Percentiles rank a stretch among this genome's conserved stretches.
These are phyloP conservation scores for Halcyon badia DNA, from an alignment of 2,797 vertebrate genomes.

Conservation along the genomic window DNA sequence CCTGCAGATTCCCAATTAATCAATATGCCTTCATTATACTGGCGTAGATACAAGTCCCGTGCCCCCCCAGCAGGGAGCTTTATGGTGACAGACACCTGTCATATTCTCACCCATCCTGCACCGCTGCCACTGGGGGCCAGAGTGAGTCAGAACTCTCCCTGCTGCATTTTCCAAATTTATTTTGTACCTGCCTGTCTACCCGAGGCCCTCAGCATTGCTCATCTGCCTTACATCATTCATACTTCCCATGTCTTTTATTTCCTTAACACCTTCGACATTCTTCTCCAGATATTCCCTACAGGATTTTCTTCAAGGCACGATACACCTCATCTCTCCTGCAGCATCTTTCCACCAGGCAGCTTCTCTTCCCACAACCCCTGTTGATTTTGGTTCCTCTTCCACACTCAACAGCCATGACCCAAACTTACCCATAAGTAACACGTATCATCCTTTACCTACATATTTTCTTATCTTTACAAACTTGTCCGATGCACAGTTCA, in stretches of 20 bases:
- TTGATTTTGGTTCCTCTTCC: not conserved
- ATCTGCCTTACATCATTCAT: not conserved
- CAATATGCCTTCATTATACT: constrained; percentile 56
- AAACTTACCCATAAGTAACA: not conserved
- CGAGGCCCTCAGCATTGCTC: not conserved
- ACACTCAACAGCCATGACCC: not conserved
- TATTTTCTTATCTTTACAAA: not conserved
- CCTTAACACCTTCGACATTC: not conserved
- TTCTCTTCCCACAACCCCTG: not conserved
- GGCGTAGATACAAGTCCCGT: not conserved
- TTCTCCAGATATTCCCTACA: not conserved
- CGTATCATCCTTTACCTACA: not conserved
- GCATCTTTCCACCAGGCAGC: not conserved
- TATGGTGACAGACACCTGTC: not conserved
- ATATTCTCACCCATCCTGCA: not conserved
- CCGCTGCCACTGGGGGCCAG: accelerated
- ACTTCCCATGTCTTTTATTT: not conserved
- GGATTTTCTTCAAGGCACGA: accelerated
- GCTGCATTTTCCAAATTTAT: not conserved
- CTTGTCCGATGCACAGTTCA: not conserved
- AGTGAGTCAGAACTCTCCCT: not conserved
- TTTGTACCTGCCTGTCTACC: not conserved
- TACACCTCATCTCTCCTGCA: not conserved
- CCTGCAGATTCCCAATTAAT: constrained; percentile 73
- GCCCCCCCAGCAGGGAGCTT: not conserved